These are phyloP conservation scores for Microcebus tavaratra DNA, from an alignment of 2,113 vertebrate species.

Conservation along the genomic window DNA sequence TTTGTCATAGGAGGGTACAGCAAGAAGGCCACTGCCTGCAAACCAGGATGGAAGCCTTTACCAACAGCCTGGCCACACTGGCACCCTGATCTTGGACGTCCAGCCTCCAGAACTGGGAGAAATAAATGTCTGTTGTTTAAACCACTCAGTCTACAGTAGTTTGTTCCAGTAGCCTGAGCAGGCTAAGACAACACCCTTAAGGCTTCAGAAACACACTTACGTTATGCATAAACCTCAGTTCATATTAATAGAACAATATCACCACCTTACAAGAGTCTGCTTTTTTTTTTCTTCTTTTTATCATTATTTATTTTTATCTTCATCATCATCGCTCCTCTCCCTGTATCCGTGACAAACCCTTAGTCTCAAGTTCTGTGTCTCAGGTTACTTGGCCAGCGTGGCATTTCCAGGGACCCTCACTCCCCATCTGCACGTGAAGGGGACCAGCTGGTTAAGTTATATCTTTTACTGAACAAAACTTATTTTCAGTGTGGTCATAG, in stretches of 20 bases:
- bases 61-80: neutral
- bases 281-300: neutral
- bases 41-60: neutral
- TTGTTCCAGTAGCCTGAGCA: neutral
- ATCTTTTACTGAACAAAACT: neutral
- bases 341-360: no score
- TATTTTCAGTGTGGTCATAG: neutral
- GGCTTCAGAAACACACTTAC: neutral
- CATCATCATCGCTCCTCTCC: no score
- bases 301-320: neutral
- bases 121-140: neutral
- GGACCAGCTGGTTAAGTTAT: neutral
- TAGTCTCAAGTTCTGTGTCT: neutral
- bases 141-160: fast-evolving
- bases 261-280: fast-evolving
- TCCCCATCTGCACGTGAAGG: neutral
- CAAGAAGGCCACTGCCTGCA: neutral
- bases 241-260: no score
- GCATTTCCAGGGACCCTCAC: neutral
- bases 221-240: neutral
- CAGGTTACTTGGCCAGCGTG: no score
- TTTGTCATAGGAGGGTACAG: neutral
- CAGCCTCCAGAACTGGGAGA: neutral
- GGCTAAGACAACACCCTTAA: neutral
- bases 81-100: neutral